Evolutionary conservation across 2,888 invertebrate species (phyloP).

Genomic region (Luperina testacea): DNA sequence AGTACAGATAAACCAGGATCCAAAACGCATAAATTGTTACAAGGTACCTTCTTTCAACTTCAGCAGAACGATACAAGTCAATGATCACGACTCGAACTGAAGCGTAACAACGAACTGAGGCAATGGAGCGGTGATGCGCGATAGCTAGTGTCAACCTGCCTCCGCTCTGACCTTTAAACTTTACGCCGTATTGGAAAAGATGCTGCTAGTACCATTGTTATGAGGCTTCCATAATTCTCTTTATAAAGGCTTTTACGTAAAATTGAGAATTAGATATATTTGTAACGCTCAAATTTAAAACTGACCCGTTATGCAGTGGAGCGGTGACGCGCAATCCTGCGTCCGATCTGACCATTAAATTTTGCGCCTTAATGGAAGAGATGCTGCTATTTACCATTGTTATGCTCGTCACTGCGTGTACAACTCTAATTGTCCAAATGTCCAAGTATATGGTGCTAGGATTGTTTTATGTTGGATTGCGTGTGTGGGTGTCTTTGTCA

Average conservation of each 20-base stretch:
- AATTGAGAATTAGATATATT: neutral
- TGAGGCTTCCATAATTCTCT: neutral
- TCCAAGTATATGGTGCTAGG: neutral
- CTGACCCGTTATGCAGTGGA: neutral
- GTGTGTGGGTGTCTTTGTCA: neutral
- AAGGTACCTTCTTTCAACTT: neutral
- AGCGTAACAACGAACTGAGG: slow-evolving; percentile 33
- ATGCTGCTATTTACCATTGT: neutral
- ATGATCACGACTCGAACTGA: slow-evolving; percentile 30
- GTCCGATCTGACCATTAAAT: neutral
- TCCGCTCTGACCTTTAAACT: slow-evolving; percentile 29
- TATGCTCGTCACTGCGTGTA: slow-evolving; percentile 1
- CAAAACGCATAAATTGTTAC: neutral
- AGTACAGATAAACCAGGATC: slow-evolving; percentile 1
- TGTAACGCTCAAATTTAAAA: neutral
- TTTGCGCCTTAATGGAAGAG: neutral
- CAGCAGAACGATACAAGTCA: slow-evolving; percentile 25
- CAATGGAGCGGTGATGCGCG: slow-evolving; percentile 37
- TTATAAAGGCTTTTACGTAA: neutral
- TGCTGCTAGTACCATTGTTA: neutral
- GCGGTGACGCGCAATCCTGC: neutral
- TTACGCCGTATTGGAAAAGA: slow-evolving; percentile 21
- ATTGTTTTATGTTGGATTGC: neutral
- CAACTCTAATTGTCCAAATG: neutral
- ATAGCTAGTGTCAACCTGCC: slow-evolving; percentile 27